phyloP scores from a whole-genome alignment of 2,888 invertebrate genomes.

The Mythimna lalbum region DNA sequence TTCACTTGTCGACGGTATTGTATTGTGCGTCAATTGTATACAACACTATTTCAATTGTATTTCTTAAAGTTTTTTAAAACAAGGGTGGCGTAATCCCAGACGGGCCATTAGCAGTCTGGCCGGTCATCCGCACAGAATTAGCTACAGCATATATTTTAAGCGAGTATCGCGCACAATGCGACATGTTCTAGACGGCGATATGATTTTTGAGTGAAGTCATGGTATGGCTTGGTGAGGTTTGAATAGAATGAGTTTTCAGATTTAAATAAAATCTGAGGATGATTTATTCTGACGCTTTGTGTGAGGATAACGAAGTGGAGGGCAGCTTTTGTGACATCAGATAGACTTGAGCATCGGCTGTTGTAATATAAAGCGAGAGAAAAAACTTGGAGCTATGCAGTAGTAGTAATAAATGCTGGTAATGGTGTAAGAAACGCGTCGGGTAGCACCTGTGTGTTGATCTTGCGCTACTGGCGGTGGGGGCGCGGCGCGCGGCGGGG shows the following conservation, averaged over 20 bases:
- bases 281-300: conserved; percentile 59
- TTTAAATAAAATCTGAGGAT: conserved; percentile 55
- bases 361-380: background rate
- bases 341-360: conserved; percentile 1
- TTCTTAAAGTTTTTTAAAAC: conserved; percentile 72
- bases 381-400: conserved; percentile 20
- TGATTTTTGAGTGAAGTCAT: conserved; percentile 60
- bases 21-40: conserved; percentile 84
- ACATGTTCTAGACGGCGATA: conserved; percentile 58
- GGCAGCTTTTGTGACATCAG: conserved; percentile 35
- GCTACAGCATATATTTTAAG: conserved; percentile 62
- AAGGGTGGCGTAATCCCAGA: conserved; percentile 70
- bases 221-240: conserved; percentile 46
- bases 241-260: conserved; percentile 54
- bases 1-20: conserved; percentile 88
- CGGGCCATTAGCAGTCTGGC: conserved; percentile 60
- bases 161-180: conserved; percentile 59
- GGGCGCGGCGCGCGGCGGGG: conserved; percentile 12
- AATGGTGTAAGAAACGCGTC: conserved; percentile 40
- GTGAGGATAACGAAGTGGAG: conserved; percentile 39
- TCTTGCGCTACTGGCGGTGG: conserved; percentile 38
- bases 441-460: conserved; percentile 39
- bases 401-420: conserved; percentile 51
- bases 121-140: conserved; percentile 64
- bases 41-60: conserved; percentile 78